Percentiles rank a stretch among this genome's conserved stretches.
phyloP scores from a whole-genome alignment of 2,888 invertebrate genomes.

The Philhelius pedissequus region DNA sequence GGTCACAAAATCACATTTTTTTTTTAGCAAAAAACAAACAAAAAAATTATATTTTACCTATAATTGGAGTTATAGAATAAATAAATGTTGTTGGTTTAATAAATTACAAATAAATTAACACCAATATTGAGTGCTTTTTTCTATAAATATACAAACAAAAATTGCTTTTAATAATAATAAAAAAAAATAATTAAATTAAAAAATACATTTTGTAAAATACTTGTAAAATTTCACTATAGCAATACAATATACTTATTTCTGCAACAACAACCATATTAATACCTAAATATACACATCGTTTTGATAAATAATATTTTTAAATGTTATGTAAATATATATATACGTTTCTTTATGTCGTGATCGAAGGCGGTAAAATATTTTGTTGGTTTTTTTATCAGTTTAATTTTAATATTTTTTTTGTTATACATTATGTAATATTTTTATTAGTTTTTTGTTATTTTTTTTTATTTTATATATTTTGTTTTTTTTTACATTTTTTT shows the following conservation, averaged over 20 bases:
- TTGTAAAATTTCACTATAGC: conserved; percentile 57
- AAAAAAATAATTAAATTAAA: conserved; percentile 3
- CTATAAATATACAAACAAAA: background rate
- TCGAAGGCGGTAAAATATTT: conserved; percentile 44
- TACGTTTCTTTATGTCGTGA: conserved; percentile 41
- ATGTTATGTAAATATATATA: conserved; percentile 28
- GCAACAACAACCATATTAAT: conserved; percentile 63
- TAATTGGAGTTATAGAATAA: conserved; percentile 2
- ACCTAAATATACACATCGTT: conserved; percentile 43
- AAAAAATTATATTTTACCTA: background rate
- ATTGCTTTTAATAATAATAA: background rate
- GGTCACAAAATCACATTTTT: conserved; percentile 35
- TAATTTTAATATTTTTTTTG: background rate
- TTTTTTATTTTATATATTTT: background rate
- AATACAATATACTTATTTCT: conserved; percentile 33
- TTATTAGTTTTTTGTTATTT: conserved; percentile 18
- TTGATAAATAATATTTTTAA: conserved; percentile 26
- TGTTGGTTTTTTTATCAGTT: background rate
- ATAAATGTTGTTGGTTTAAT: conserved; percentile 8
- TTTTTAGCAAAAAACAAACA: background rate
- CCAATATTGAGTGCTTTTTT: conserved; percentile 15
- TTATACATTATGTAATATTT: background rate
- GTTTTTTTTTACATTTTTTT: conserved; percentile 4
- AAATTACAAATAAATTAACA: conserved; percentile 23
- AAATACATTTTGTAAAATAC: conserved; percentile 23